These are phyloP conservation scores for Nansenia antarctica DNA, from an alignment of 2,113 vertebrate species.

Conservation along the genomic window DNA sequence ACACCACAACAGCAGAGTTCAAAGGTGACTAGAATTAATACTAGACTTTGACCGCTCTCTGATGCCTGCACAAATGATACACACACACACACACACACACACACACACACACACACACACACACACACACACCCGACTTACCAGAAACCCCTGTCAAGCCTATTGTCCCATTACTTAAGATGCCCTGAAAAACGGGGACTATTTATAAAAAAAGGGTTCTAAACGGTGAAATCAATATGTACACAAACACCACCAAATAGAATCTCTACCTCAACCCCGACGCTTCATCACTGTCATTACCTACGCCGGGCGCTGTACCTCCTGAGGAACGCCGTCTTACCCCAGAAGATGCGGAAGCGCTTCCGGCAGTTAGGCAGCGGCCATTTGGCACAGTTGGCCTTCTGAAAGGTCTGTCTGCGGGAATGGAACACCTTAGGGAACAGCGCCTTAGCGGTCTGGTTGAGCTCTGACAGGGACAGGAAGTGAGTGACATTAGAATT, in stretches of 20 bases:
- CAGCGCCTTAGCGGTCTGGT: constrained; percentile 50
- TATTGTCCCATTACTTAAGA: background rate
- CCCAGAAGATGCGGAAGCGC: constrained; percentile 51
- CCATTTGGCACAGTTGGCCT: constrained; percentile 61
- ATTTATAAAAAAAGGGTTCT: background rate
- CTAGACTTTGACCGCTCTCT: too few relatives aligned
- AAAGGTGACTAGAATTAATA: too few relatives aligned
- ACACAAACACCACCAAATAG: background rate
- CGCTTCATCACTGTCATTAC: too few relatives aligned
- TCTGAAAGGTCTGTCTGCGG: constrained; percentile 64
- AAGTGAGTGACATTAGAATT: background rate
- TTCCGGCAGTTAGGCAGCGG: constrained; percentile 63
- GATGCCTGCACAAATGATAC: too few relatives aligned
- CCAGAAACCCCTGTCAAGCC: too few relatives aligned
- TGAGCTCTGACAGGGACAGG: constrained; percentile 61
- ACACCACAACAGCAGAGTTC: too few relatives aligned
- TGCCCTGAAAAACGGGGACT: background rate
- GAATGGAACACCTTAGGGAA: constrained; percentile 63
- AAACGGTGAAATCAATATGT: background rate
- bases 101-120: too few relatives aligned
- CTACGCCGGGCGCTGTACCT: too few relatives aligned
- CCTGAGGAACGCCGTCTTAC: too few relatives aligned
- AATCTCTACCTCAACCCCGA: background rate
- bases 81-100: too few relatives aligned
- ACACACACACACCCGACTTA: too few relatives aligned